Conservation (phyloP, 2,888 invertebrate species). For the Aphodius granarius region DNA sequence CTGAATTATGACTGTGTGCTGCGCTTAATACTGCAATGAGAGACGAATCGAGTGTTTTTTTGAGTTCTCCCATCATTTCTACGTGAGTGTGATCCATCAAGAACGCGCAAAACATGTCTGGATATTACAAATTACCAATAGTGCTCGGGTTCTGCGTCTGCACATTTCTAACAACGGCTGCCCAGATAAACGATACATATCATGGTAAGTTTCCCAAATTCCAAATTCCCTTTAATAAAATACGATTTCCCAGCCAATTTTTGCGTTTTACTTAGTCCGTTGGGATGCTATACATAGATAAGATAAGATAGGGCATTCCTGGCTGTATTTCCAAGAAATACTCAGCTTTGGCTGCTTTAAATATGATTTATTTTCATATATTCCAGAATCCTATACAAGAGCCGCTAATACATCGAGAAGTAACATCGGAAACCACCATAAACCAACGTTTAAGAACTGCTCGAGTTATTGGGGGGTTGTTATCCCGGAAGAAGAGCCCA, state of each 20-base stretch:
- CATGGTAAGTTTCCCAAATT: too few relatives aligned
- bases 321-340: background rate
- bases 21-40: background rate
- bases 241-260: background rate
- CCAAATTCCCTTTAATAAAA: background rate
- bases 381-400: conserved; percentile 5
- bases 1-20: background rate
- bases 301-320: background rate
- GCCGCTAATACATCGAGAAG: background rate
- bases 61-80: background rate
- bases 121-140: background rate
- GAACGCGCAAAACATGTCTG: background rate
- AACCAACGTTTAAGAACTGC: conserved; percentile 86
- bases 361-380: background rate
- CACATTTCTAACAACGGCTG: background rate
- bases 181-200: background rate
- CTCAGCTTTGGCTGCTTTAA: background rate
- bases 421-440: conserved; percentile 68
- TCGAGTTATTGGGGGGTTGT: conserved; percentile 78
- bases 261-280: background rate
- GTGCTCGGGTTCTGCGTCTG: background rate
- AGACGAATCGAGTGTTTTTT: background rate
- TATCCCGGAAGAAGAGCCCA: conserved; percentile 71
- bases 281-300: background rate
- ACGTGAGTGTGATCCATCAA: background rate